Percentiles rank a stretch among this genome's conserved stretches.
Evolutionary conservation across 2,113 vertebrate genomes (phyloP).

Genomic region (Urocolius indicus): DNA sequence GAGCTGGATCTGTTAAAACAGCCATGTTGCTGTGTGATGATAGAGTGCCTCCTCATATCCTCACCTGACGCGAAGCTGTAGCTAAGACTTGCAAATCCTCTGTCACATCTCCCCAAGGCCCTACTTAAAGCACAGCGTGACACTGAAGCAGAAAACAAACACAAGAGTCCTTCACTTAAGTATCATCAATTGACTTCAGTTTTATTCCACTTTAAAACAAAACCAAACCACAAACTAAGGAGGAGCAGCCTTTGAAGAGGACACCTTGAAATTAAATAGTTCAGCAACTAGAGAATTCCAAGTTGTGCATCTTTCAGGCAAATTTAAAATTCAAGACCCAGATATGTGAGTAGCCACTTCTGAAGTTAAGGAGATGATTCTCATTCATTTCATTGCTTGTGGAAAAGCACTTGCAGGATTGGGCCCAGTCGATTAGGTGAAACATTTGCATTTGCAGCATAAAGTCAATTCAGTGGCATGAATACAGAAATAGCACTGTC

Average conservation of each 20-base stretch:
- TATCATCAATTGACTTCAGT: not conserved
- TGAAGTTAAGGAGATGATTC: not conserved
- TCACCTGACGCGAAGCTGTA: not conserved
- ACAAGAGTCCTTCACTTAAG: constrained; percentile 34
- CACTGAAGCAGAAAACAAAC: constrained; percentile 10
- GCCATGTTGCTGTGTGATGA: not conserved
- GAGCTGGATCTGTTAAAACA: not conserved
- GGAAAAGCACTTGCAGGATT: not conserved
- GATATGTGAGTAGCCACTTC: not conserved
- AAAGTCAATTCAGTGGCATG: not conserved
- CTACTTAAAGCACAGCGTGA: constrained; percentile 19
- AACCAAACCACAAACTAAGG: not conserved
- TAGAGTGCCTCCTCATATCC: not conserved
- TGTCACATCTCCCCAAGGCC: not conserved
- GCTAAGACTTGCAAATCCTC: constrained; percentile 7
- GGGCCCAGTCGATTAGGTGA: not conserved
- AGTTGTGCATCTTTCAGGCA: not conserved
- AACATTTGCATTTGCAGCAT: not conserved
- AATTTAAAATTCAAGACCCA: not conserved
- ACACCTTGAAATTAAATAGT: not conserved
- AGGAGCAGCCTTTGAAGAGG: not conserved
- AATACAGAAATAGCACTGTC: constrained; percentile 14
- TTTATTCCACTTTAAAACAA: not conserved
- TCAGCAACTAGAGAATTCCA: not conserved
- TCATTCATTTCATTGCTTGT: not conserved